Conservation (phyloP, 2,797 vertebrate genomes). For the Trichosurus vulpecula region DNA sequence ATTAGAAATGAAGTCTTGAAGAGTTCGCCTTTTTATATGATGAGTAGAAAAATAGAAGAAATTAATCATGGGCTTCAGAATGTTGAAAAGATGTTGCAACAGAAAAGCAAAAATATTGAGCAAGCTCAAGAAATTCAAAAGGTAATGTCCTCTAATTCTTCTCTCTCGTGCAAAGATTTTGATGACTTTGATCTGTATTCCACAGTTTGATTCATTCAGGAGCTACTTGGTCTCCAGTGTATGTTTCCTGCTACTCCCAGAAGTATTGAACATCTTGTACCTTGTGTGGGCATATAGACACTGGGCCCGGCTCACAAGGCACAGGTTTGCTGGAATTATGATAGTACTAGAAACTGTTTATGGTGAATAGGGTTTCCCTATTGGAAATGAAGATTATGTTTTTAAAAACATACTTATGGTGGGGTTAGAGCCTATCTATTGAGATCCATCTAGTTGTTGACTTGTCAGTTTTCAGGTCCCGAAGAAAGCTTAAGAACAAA, state of each 20-base stretch:
- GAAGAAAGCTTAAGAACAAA: background rate
- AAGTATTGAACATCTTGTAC: background rate
- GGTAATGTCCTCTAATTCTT: conserved; percentile 82
- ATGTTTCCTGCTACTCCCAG: background rate
- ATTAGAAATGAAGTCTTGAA: conserved; percentile 81
- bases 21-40: conserved; percentile 86
- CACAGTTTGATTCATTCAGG: background rate
- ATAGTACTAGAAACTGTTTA: background rate
- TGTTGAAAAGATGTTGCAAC: conserved; percentile 89
- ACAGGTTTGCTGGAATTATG: background rate
- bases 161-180: background rate
- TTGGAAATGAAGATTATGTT: background rate
- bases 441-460: background rate
- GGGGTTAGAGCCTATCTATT: background rate
- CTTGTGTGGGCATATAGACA: background rate
- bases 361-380: background rate
- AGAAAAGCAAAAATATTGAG: conserved; percentile 86
- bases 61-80: conserved; percentile 88
- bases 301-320: background rate
- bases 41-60: conserved; percentile 89
- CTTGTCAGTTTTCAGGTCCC: background rate
- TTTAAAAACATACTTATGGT: background rate
- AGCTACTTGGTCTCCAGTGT: background rate
- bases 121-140: conserved; percentile 92
- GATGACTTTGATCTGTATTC: background rate